Evolutionary conservation across 2,797 vertebrate genomes (phyloP).

Genomic region (Hyperoplus lanceolatus): DNA sequence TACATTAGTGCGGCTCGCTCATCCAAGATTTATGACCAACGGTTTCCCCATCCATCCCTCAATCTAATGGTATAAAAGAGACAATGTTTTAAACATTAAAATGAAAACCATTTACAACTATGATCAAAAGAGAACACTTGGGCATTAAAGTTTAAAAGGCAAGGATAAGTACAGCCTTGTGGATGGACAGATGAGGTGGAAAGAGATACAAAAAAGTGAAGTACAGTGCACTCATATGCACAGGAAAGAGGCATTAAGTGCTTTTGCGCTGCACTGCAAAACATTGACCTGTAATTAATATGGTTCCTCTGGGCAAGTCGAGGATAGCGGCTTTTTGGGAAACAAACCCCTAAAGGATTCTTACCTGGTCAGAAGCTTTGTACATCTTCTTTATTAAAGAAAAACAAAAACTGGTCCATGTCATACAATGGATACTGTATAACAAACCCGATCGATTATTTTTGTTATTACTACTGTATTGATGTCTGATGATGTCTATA

Average conservation of each 20-base stretch:
- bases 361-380: constrained; percentile 70
- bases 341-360: constrained; percentile 73
- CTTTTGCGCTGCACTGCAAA: constrained; percentile 83
- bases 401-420: constrained; percentile 41
- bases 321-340: constrained; percentile 78
- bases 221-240: constrained; percentile 76
- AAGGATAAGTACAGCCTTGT: constrained; percentile 88
- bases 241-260: constrained; percentile 83
- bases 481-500: constrained; percentile 1
- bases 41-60: constrained; percentile 86
- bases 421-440: constrained; percentile 14
- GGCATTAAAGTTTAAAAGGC: constrained; percentile 95
- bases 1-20: constrained; percentile 93
- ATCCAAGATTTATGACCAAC: constrained; percentile 97
- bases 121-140: constrained; percentile 95
- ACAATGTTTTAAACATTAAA: constrained; percentile 99
- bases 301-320: constrained; percentile 71
- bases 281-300: constrained; percentile 89
- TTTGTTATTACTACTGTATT: constrained; percentile 12
- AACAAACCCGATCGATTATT: constrained; percentile 35
- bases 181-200: constrained; percentile 82
- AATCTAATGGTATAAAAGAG: constrained; percentile 96
- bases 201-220: constrained; percentile 78
- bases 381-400: constrained; percentile 57
- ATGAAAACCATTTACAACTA: constrained; percentile 98